Evolutionary conservation across 2,113 vertebrate genomes (phyloP).

Genomic region (Entelurus aequoreus): DNA sequence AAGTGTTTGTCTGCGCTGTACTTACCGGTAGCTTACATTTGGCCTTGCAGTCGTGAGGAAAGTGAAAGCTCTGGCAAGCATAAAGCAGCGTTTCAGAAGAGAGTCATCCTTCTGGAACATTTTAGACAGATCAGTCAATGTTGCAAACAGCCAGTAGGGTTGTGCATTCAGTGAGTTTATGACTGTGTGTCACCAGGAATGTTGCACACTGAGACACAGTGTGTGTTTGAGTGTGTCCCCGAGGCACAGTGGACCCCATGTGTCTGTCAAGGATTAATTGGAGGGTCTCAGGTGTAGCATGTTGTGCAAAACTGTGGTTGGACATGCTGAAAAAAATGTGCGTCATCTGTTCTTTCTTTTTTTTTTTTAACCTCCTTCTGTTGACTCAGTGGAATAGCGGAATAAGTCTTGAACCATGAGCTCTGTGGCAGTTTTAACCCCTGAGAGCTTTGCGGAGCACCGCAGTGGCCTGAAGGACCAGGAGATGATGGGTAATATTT

Average conservation of each 20-base stretch:
- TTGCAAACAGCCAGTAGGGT: neutral
- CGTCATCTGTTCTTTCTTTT: slow-evolving; percentile 6
- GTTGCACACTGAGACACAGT: neutral
- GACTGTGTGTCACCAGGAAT: slow-evolving; percentile 24
- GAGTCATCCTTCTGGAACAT: no score
- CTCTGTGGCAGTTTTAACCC: slow-evolving; percentile 77
- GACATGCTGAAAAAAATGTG: neutral
- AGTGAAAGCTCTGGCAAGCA: no score
- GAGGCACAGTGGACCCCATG: slow-evolving; percentile 4
- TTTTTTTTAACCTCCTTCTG: neutral
- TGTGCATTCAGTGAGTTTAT: slow-evolving; percentile 2
- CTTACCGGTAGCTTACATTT: neutral
- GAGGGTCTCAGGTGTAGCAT: slow-evolving; percentile 45
- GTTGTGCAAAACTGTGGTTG: no score
- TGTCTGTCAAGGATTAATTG: slow-evolving; percentile 58
- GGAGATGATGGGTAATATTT: slow-evolving; percentile 66
- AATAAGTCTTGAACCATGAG: slow-evolving; percentile 79
- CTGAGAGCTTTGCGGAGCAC: slow-evolving; percentile 78
- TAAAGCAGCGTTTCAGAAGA: neutral
- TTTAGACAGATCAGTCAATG: neutral
- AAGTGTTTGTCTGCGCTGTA: neutral
- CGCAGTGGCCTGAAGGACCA: slow-evolving; percentile 73
- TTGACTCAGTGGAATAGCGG: slow-evolving; percentile 66
- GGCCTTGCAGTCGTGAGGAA: no score
- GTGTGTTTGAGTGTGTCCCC: neutral